These are phyloP conservation scores for Paratrypauchen microcephalus DNA, from an alignment of 2,797 vertebrate species.

Conservation along the genomic window DNA sequence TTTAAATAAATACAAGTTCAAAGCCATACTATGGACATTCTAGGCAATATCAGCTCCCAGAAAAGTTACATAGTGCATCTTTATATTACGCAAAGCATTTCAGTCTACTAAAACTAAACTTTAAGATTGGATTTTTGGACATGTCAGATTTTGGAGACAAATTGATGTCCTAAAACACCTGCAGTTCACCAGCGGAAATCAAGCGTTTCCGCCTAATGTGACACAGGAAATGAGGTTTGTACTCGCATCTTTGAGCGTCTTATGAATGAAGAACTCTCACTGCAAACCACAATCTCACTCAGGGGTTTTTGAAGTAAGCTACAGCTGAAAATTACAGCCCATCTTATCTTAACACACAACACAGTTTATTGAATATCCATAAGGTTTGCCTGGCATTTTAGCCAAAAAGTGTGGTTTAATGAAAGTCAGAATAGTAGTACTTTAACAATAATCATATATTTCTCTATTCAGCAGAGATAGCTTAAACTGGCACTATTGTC, in stretches of 20 bases:
- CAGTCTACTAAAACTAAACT: neutral
- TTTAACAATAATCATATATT: neutral
- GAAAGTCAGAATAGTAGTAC: neutral
- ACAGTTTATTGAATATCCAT: neutral
- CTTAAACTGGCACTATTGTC: neutral
- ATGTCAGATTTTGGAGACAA: slow-evolving; percentile 14
- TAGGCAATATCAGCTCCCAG: no score
- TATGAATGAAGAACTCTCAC: slow-evolving; percentile 71
- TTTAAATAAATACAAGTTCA: no score
- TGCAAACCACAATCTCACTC: slow-evolving; percentile 55
- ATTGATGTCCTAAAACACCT: slow-evolving; percentile 43
- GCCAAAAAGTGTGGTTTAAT: neutral
- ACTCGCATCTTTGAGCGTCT: slow-evolving; percentile 52
- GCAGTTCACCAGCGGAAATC: slow-evolving; percentile 69
- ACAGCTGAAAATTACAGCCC: slow-evolving; percentile 7
- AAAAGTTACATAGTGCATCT: no score
- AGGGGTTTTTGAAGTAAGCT: slow-evolving; percentile 46
- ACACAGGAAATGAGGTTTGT: slow-evolving; percentile 72
- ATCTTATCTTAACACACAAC: neutral
- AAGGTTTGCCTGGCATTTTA: neutral
- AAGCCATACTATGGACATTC: no score
- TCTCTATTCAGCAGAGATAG: neutral
- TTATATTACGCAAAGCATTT: no score
- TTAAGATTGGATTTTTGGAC: slow-evolving; percentile 4
- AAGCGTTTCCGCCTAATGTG: slow-evolving; percentile 64